phyloP scores from a whole-genome alignment of 2,797 vertebrate species.

The Podarcis lilfordi region DNA sequence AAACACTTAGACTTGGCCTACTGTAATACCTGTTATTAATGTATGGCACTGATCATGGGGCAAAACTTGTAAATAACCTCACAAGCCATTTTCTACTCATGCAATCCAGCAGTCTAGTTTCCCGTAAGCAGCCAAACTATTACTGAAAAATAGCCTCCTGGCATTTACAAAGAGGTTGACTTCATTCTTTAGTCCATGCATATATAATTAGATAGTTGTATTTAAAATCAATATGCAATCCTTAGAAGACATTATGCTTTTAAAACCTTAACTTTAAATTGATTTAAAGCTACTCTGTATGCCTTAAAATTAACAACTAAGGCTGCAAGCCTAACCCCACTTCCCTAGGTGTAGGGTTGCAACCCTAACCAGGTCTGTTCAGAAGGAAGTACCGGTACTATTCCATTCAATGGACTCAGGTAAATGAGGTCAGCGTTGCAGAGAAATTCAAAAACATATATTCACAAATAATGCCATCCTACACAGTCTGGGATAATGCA shows the following conservation, averaged over 20 bases:
- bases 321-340: too few relatives aligned
- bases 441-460: conserved; percentile 70
- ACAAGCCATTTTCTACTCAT: conserved; percentile 79
- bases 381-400: too few relatives aligned
- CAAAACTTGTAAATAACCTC: conserved; percentile 86
- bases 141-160: conserved; percentile 85
- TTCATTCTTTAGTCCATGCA: conserved; percentile 84
- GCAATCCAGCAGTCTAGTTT: conserved; percentile 79
- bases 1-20: conserved; percentile 80
- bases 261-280: conserved; percentile 86
- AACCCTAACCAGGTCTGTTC: too few relatives aligned
- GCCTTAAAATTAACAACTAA: conserved; percentile 82
- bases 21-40: conserved; percentile 83
- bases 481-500: conserved; percentile 54
- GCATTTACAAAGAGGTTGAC: conserved; percentile 86
- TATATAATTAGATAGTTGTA: conserved; percentile 86
- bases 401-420: too few relatives aligned
- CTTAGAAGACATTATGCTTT: conserved; percentile 85
- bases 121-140: conserved; percentile 84
- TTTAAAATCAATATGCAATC: conserved; percentile 87
- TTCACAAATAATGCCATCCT: conserved; percentile 70
- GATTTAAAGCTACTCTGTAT: conserved; percentile 86
- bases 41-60: conserved; percentile 79
- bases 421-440: too few relatives aligned
- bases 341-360: too few relatives aligned